Conservation (phyloP, 2,797 vertebrate species). For the Neosilurus mollespiculum region DNA sequence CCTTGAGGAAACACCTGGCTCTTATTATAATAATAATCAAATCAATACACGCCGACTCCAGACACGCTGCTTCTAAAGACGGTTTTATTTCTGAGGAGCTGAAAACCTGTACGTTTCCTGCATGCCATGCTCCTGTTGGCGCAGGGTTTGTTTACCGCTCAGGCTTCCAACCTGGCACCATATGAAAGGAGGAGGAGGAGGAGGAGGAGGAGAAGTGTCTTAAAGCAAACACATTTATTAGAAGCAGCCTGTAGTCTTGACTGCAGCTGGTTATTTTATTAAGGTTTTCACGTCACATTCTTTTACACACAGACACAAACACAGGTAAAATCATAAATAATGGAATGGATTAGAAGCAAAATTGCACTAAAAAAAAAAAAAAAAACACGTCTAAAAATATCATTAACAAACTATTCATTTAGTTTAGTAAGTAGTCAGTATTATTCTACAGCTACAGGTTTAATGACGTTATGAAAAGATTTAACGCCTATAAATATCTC, state of each 20-base stretch:
- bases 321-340: slow-evolving; percentile 7
- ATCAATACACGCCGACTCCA: neutral
- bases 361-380: neutral
- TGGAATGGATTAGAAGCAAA: neutral
- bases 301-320: neutral
- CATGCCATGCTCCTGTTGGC: neutral
- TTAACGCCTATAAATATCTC: neutral
- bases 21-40: neutral
- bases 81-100: neutral
- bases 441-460: slow-evolving; percentile 7
- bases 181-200: too few relatives aligned
- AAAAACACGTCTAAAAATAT: slow-evolving; percentile 11
- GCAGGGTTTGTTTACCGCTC: slow-evolving; percentile 9
- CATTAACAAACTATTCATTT: neutral
- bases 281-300: neutral
- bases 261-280: slow-evolving; percentile 17
- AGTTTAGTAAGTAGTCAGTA: neutral
- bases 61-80: neutral
- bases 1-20: slow-evolving; percentile 17
- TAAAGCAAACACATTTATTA: neutral
- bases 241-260: slow-evolving; percentile 1
- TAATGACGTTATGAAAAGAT: too few relatives aligned
- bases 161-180: neutral
- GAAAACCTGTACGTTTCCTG: neutral
- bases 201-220: neutral